Evolutionary conservation across 2,888 invertebrate species (phyloP), one percentile per base, ranked within the genome.

Genomic region (Chaetogeoica ovagalla): DNA sequence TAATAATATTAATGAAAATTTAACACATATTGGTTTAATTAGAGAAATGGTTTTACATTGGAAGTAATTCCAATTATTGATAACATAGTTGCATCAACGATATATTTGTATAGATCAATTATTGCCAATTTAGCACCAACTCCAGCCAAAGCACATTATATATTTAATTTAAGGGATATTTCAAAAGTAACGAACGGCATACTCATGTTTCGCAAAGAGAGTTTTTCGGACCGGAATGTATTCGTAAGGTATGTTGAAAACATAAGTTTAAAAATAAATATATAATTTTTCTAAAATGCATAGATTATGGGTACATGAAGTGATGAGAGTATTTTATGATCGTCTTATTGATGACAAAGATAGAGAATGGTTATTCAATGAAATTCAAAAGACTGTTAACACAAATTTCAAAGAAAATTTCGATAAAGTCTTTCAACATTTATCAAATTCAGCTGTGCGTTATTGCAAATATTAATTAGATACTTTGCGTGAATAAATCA

Each of bases 121-220:
- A 90, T 90, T 57, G 86, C 87, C 81, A 89, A 90, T 76, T 89
- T 95, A 69, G 87, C 93, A 83, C 95, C 95, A 8, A 95, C 94
- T 0, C 95, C 95, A 4, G 89, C 91, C 0, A 95, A 95, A 86
- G 93, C 93, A 43, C 94, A 94, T 86, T 95, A 95, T 84, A 89
- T 94, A 66, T 95, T 95, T 86, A 95, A 94, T 87, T 87, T 95
- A 83, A 88, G 94, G 84, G 95, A 95, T 85, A 91, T 95, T 86
- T 91, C 93, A 0, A 88, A 94, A 83, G 92, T 94, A 21, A 91
- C 96, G 82, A 91, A 92, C 82, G 96, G 97, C 0, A 94, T 94
- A 86, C 91, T 94, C 7, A 88, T 97, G 85, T 88, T 97, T 81
- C 90, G 90, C 82, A 96, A 93, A 86, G 94, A 95, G 84, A 93